Conservation (phyloP, 1,140 invertebrate genomes). For the Ceratosolen fusciceps region DNA sequence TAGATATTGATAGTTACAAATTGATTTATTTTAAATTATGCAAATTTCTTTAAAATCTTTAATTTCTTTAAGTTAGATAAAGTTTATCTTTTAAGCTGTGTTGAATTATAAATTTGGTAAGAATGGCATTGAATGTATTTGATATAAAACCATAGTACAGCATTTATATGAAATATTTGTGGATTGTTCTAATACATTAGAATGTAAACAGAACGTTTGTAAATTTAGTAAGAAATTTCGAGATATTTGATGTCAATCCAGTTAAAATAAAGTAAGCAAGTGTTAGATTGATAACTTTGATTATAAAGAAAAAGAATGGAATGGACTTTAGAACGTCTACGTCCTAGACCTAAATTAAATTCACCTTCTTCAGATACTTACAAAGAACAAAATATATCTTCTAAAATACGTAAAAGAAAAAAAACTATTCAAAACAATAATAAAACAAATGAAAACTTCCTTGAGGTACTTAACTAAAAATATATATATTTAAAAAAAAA, state of each 20-base stretch:
- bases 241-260: too few relatives aligned
- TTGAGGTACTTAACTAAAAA: neutral
- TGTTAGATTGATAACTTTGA: too few relatives aligned
- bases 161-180: neutral
- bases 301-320: neutral
- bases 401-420: neutral
- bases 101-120: neutral
- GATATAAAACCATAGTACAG: neutral
- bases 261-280: too few relatives aligned
- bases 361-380: neutral
- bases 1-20: too few relatives aligned
- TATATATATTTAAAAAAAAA: neutral
- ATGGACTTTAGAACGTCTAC: neutral
- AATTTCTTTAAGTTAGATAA: too few relatives aligned
- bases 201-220: constrained; percentile 3
- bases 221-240: too few relatives aligned
- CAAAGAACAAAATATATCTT: neutral
- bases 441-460: neutral
- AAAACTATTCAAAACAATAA: neutral
- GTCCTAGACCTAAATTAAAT: neutral
- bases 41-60: too few relatives aligned
- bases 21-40: too few relatives aligned
- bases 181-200: neutral
- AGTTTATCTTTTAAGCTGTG: too few relatives aligned
- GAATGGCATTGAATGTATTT: neutral